A percentile compares a stretch with the other conserved stretches of the same genome.
Conservation (phyloP, 1,140 invertebrate species). For the Zaprionus inermis region DNA sequence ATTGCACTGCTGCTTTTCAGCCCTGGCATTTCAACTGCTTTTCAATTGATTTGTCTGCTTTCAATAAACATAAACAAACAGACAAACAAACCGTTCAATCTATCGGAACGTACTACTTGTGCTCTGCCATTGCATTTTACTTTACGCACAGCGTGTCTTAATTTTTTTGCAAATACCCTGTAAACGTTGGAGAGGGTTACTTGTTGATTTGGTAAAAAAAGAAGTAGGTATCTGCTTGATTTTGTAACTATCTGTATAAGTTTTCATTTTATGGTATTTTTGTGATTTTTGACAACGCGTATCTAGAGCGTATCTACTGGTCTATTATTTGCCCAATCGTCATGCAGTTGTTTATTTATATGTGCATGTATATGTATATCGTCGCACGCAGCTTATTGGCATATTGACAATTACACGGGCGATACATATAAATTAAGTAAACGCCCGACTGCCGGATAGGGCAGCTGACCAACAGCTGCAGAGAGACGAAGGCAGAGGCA, state of each 20-base stretch:
- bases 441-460: slow-evolving; percentile 55
- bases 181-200: background rate
- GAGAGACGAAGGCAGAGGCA: slow-evolving; percentile 13
- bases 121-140: slow-evolving; percentile 19
- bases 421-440: slow-evolving; percentile 82
- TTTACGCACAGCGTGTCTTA: slow-evolving; percentile 25
- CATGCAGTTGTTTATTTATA: slow-evolving; percentile 11
- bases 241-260: too few relatives aligned
- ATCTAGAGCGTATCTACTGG: background rate
- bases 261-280: too few relatives aligned
- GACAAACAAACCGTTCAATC: slow-evolving; percentile 68
- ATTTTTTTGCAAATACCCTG: slow-evolving; percentile 35
- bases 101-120: slow-evolving; percentile 36
- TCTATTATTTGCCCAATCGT: background rate
- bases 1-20: slow-evolving; percentile 16
- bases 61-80: slow-evolving; percentile 70
- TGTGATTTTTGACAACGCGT: too few relatives aligned
- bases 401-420: slow-evolving; percentile 82
- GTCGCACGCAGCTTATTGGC: slow-evolving; percentile 79
- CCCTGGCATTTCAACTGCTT: slow-evolving; percentile 52
- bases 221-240: too few relatives aligned
- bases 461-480: slow-evolving; percentile 43
- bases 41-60: slow-evolving; percentile 80
- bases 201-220: too few relatives aligned
- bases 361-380: slow-evolving; percentile 50